Evolutionary conservation across 2,797 vertebrate species (phyloP).

Genomic region (Coregonus suidteri): DNA sequence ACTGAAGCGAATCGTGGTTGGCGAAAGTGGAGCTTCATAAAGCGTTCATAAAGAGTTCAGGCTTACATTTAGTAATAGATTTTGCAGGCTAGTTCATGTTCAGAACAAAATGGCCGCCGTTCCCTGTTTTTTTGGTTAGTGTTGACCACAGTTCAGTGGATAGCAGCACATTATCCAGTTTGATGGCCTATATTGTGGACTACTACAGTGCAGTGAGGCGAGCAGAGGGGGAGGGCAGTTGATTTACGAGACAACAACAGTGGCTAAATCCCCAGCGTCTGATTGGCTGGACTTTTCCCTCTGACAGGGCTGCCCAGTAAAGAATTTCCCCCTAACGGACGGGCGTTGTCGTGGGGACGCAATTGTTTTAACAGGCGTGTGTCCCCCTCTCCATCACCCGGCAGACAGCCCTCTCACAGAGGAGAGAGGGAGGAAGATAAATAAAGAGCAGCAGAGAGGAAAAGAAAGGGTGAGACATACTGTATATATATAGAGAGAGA

Average conservation of each 20-base stretch:
- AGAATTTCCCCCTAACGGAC: background rate
- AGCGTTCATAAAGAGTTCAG: background rate
- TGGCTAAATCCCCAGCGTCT: constrained; percentile 13
- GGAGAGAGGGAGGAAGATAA: background rate
- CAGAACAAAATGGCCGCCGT: too few species aligned
- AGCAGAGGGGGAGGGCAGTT: background rate
- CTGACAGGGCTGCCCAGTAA: constrained; percentile 27
- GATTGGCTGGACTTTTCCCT: constrained; percentile 14
- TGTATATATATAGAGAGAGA: too few species aligned
- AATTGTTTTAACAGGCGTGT: constrained; percentile 5
- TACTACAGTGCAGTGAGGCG: background rate
- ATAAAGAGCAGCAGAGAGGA: background rate
- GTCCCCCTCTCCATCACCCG: constrained; percentile 1
- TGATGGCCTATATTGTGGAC: background rate
- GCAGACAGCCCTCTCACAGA: background rate
- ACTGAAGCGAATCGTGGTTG: background rate
- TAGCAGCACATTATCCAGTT: constrained; percentile 1
- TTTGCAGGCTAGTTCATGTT: background rate
- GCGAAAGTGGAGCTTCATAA: background rate
- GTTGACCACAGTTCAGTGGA: background rate
- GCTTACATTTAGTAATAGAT: background rate
- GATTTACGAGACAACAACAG: constrained; percentile 8
- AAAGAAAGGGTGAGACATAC: constrained; percentile 1
- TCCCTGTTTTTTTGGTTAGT: background rate
- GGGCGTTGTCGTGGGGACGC: background rate